Percentiles rank a stretch among this genome's conserved stretches.
phyloP scores from a whole-genome alignment of 2,797 vertebrate species.

The Acestrorhynchus altus region DNA sequence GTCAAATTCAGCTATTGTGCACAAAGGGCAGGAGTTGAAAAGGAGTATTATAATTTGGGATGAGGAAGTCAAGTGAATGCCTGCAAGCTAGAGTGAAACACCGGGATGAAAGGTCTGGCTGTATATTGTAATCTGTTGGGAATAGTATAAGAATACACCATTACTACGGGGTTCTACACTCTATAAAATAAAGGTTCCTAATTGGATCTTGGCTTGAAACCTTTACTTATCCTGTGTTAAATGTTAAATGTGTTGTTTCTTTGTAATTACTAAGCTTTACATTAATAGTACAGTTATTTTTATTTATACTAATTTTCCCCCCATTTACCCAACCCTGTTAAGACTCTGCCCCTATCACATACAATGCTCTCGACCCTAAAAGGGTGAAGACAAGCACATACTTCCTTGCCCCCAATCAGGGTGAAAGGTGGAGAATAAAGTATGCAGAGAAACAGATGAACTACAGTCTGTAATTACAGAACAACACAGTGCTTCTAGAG shows the following conservation, averaged over 20 bases:
- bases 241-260: no score
- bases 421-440: no score
- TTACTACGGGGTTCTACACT: neutral
- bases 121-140: neutral
- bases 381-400: no score
- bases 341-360: no score
- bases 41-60: neutral
- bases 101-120: neutral
- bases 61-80: neutral
- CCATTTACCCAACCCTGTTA: no score
- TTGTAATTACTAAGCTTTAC: no score
- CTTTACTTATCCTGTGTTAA: neutral
- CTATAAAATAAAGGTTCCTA: neutral
- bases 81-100: neutral
- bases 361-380: no score
- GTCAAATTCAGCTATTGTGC: neutral
- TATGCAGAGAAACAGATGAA: no score
- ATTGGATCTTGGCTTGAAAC: neutral
- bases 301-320: no score
- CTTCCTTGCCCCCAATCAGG: no score
- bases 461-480: neutral
- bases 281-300: no score
- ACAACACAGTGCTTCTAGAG: no score
- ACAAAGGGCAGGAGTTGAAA: neutral
- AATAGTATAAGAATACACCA: neutral